Base-by-base conservation (phyloP, 2,797 vertebrate species). In the Urocyon cinereoargenteus region DNA sequence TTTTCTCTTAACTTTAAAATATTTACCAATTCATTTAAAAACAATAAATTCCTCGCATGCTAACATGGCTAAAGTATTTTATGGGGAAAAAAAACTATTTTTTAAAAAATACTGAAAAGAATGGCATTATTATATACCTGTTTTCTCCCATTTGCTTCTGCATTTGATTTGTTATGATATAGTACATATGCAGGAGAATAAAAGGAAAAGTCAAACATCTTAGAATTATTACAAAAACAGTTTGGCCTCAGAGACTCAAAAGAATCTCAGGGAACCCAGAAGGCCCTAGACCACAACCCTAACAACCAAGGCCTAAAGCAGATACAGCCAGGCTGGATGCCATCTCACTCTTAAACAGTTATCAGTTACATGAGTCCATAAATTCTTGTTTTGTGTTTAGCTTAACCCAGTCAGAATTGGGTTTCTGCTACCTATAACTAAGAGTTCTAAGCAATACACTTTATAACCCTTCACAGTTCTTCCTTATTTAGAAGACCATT, bases 291-390 rank as follows among this genome's bases (percentile, higher is more conserved):
- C 24, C 15, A 78, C 40, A 75, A 75, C 59, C n/a, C 18, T 59
- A 40, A 83, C 45, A 90, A 79, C 51, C 31, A 70, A 53, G 36
- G 61, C 34, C 22, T 75, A 31, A 68, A 62, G 31, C 24, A 51
- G 19, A 59, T n/a, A 34, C 2, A 68, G 21, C 14, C 59, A 93
- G 34, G 51, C 22, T 40, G 31, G 11, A 83, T 75, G 49, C 34
- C 14, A n/a, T 61, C 26, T n/a, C 62, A 70, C 81, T 61, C 24
- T 45, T 40, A 78, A 45, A 45, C 0, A 45, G 19, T 53, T 87
- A 86, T n/a, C 90, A 84, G 51, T 87, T 88, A 93, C 18, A 3
- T n/a, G 6, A 95, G 31, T 66, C 51, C 75, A 93, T 34, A 90
- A 92, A 83, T 45, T 68, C 11, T 73, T 61, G 16, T 86, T 93